A percentile compares a stretch with the other conserved stretches of the same genome.
phyloP scores from a whole-genome alignment of 2,888 invertebrate genomes.

The Arge pagana region DNA sequence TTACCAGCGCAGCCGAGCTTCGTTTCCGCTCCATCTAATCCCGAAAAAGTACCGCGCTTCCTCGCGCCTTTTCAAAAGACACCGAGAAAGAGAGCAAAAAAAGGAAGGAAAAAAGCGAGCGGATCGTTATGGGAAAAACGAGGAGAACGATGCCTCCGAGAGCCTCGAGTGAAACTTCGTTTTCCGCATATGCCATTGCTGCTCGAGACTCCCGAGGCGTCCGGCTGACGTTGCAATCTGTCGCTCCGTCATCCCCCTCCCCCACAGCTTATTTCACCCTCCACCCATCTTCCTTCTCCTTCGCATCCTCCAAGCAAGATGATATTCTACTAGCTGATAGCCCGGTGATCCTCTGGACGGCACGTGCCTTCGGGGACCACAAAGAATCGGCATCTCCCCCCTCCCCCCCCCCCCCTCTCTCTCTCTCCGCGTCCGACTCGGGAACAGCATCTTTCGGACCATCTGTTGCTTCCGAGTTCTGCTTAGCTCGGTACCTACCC shows the following conservation, averaged over 20 bases:
- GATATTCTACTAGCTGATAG: constrained; percentile 15
- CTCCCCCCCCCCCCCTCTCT: too few relatives aligned
- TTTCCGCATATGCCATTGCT: constrained; percentile 21
- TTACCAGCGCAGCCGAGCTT: neutral
- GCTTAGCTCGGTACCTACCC: neutral
- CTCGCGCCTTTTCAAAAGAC: constrained; percentile 6
- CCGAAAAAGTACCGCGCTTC: constrained; percentile 5
- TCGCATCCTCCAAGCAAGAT: constrained; percentile 6
- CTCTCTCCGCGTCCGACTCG: too few relatives aligned
- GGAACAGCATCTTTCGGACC: too few relatives aligned
- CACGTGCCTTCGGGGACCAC: constrained; percentile 16
- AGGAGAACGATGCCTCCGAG: neutral
- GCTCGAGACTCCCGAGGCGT: too few relatives aligned
- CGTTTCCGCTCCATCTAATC: constrained; percentile 19
- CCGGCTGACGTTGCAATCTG: constrained; percentile 21
- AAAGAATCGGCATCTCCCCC: constrained; percentile 17
- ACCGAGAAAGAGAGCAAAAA: neutral
- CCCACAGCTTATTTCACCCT: neutral
- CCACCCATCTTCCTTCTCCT: neutral
- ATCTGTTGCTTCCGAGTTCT: constrained; percentile 18
- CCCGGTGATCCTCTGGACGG: constrained; percentile 17
- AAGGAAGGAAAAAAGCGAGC: neutral
- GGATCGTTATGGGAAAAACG: too few relatives aligned
- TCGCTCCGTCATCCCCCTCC: neutral
- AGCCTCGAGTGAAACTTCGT: constrained; percentile 11